Evolutionary conservation across 1,140 invertebrate species (phyloP).

Genomic region (Centruroides sculpturatus): DNA sequence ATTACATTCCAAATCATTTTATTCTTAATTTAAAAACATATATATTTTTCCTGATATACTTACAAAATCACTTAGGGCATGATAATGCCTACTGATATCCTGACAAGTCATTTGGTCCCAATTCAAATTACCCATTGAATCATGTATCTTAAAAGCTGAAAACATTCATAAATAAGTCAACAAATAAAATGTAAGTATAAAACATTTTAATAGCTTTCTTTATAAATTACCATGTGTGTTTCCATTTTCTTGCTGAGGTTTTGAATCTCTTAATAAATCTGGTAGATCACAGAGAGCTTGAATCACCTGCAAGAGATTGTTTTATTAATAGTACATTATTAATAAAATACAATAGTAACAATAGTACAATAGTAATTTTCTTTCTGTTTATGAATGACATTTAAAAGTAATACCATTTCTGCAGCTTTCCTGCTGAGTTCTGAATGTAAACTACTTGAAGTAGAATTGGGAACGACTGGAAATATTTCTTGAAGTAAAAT

Average conservation of each 20-base stretch:
- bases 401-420: constrained; percentile 29
- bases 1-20: too few relatives aligned
- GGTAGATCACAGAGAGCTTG: neutral
- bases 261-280: neutral
- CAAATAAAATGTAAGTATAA: too few relatives aligned
- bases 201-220: too few relatives aligned
- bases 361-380: too few relatives aligned
- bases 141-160: constrained; percentile 1
- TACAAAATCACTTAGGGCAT: constrained; percentile 1
- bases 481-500: constrained; percentile 51
- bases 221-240: too few relatives aligned
- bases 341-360: too few relatives aligned
- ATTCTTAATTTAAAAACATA: too few relatives aligned
- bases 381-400: neutral
- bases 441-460: constrained; percentile 46
- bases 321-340: too few relatives aligned
- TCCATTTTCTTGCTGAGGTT: too few relatives aligned
- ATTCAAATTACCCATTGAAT: constrained; percentile 2
- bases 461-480: constrained; percentile 42
- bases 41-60: neutral
- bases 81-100: constrained; percentile 5
- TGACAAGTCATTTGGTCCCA: neutral
- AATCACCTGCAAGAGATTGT: neutral
- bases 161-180: neutral
- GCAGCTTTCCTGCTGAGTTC: constrained; percentile 52